These are phyloP conservation scores for Stegophylla sp. DNA, from an alignment of 2,888 invertebrate species.

Conservation along the genomic window DNA sequence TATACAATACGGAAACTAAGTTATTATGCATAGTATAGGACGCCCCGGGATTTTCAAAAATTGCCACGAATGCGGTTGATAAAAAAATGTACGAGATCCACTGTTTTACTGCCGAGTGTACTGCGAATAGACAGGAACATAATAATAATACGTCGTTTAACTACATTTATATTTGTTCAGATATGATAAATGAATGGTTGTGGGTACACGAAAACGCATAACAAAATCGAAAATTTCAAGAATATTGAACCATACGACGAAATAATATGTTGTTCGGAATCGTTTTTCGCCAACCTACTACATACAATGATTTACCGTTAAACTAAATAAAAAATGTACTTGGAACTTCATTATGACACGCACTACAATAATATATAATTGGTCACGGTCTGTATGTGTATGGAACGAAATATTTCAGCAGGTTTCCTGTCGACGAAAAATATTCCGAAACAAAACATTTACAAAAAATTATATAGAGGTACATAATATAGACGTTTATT, in stretches of 20 bases:
- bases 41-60: too few relatives aligned
- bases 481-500: too few relatives aligned
- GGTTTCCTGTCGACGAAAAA: slow-evolving; percentile 23
- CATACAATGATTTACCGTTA: slow-evolving; percentile 37
- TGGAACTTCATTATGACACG: slow-evolving; percentile 31
- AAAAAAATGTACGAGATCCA: too few relatives aligned
- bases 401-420: slow-evolving; percentile 13
- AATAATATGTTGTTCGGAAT: background rate
- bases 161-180: background rate
- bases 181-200: background rate
- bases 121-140: too few relatives aligned
- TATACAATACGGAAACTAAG: too few relatives aligned
- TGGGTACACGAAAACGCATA: background rate
- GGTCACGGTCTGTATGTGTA: slow-evolving; percentile 34
- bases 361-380: slow-evolving; percentile 30
- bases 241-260: background rate
- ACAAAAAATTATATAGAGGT: background rate
- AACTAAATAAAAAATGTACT: background rate
- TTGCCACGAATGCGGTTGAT: too few relatives aligned
- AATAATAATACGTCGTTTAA: too few relatives aligned
- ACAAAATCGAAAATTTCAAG: background rate
- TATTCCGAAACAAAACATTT: background rate
- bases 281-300: background rate
- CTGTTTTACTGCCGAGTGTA: too few relatives aligned
- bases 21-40: too few relatives aligned